Base-by-base conservation (phyloP, 2,797 vertebrate species). In the Fistularia tabacaria region DNA sequence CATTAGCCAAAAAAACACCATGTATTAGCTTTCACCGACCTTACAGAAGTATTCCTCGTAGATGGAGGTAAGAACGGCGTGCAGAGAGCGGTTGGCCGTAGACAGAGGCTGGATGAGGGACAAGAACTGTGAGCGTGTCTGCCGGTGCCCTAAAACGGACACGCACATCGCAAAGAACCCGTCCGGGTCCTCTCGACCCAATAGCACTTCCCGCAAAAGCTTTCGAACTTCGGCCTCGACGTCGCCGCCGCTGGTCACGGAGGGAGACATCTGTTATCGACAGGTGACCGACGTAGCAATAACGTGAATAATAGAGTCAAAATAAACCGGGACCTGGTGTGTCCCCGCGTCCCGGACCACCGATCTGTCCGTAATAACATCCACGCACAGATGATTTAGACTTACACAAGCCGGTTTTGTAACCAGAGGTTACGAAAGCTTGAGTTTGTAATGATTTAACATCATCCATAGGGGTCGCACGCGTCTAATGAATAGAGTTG, bases 61-160 rank as follows among this genome's bases (percentile, higher is more conserved):
- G 68, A 83, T 79, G 64, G 77, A 77, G 42, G 57, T 70, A 54
- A 87, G 77, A 56, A 4, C 7, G 57, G 64, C 14, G 77, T 85
- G 72, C 37, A 87, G 64, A n/a, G 64, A 7, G 7, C 12, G 54
- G 61, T 76, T 72, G 38, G 77, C 71, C 25, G 51, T 45, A 53
- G 73, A 62, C 53, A 87, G 69, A 0, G 81, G 84, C 69, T 57
- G 58, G 67, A 85, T 79, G 54, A 85, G 51, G 48, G 75, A 38
- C 52, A 42, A 59, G 51, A 87, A 88, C 57, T 72, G 62, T 1
- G 71, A 48, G 0, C 60, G 58, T 56, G 86, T 86, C 54, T 88
- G 81, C 36, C 54, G 62, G 52, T 82, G 70, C 0, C 85, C 93
- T 85, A 94, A 85, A 80, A 90, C 82, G 82, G 93, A 94, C 82